Evolutionary conservation across 1,140 invertebrate genomes (phyloP).

Genomic region (Chlorops oryzae): DNA sequence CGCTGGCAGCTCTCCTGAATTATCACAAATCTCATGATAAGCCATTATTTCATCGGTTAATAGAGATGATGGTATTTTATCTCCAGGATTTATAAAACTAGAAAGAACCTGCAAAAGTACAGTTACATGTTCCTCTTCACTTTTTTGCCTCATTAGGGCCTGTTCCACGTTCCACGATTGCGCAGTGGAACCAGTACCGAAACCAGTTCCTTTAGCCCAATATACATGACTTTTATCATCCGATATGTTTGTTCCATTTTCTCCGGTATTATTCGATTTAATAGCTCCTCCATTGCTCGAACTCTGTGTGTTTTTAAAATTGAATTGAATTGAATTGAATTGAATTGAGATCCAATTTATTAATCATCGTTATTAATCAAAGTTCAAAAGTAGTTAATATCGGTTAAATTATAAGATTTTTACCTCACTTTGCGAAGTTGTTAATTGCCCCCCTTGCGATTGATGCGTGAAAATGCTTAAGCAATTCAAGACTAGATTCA

Average conservation of each 20-base stretch:
- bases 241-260: too few relatives aligned
- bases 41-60: conserved; percentile 41
- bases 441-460: conserved; percentile 36
- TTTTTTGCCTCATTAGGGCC: conserved; percentile 77
- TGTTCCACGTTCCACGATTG: conserved; percentile 95
- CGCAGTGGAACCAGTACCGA: conserved; percentile 89
- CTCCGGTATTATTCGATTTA: too few relatives aligned
- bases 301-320: neutral
- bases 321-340: neutral
- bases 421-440: conserved; percentile 32
- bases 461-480: conserved; percentile 86
- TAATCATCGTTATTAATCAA: too few relatives aligned
- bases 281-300: neutral
- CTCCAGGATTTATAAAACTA: conserved; percentile 78
- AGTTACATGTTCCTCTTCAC: conserved; percentile 90
- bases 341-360: neutral
- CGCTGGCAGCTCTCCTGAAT: conserved; percentile 55
- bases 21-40: conserved; percentile 41
- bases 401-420: too few relatives aligned
- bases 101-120: conserved; percentile 73
- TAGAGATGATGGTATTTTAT: conserved; percentile 53
- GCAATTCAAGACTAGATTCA: conserved; percentile 78
- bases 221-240: conserved; percentile 81
- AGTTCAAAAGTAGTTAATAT: too few relatives aligned
- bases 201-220: conserved; percentile 93